Conservation (phyloP, 2,888 invertebrate genomes). For the Ischnus inquisitorius region DNA sequence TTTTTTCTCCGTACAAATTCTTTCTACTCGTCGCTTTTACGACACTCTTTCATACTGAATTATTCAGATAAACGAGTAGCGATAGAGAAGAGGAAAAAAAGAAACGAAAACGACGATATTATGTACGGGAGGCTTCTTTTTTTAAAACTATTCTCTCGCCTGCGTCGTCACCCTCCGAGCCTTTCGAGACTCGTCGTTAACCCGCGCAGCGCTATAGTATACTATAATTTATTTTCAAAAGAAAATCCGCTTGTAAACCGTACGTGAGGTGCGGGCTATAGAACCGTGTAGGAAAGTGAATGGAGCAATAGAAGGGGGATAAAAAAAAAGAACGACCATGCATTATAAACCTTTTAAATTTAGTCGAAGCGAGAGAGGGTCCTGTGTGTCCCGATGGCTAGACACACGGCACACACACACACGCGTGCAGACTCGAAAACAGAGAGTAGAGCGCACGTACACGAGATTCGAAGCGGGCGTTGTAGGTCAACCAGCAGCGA, state of each 20-base stretch:
- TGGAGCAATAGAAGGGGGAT: constrained; percentile 18
- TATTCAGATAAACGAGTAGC: constrained; percentile 60
- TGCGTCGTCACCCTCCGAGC: constrained; percentile 2
- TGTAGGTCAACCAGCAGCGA: constrained; percentile 80
- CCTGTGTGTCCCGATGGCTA: constrained; percentile 56
- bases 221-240: constrained; percentile 36
- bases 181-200: background rate
- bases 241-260: constrained; percentile 49
- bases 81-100: constrained; percentile 46
- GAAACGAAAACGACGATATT: background rate
- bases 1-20: constrained; percentile 52
- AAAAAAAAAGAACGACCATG: constrained; percentile 48
- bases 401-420: constrained; percentile 31
- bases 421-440: constrained; percentile 10
- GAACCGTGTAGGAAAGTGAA: constrained; percentile 46
- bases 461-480: constrained; percentile 75
- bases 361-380: constrained; percentile 62
- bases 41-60: constrained; percentile 68
- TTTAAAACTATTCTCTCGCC: background rate
- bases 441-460: constrained; percentile 36
- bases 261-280: constrained; percentile 37
- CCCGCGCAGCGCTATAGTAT: background rate
- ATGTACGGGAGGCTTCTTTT: constrained; percentile 13
- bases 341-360: constrained; percentile 76
- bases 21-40: constrained; percentile 41